Conservation (phyloP, 2,888 invertebrate species). For the Coenonympha arcania region DNA sequence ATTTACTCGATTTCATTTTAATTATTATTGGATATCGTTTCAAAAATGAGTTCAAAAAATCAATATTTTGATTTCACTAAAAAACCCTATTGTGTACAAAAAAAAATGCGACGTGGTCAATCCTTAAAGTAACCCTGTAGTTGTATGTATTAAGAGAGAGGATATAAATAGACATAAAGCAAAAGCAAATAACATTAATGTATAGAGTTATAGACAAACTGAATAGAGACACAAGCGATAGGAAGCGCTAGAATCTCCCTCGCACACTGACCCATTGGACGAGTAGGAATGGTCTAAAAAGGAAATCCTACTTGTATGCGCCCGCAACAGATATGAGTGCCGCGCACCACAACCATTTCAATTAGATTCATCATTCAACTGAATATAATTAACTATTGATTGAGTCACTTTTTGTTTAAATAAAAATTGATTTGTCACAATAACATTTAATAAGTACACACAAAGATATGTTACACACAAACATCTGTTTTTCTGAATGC, state of each 20-base stretch:
- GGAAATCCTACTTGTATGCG: conserved; percentile 74
- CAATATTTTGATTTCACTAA: too few relatives aligned
- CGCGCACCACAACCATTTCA: conserved; percentile 46
- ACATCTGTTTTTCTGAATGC: too few relatives aligned
- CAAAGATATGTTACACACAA: too few relatives aligned
- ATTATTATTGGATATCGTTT: too few relatives aligned
- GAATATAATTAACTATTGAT: conserved; percentile 28
- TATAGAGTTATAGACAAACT: not conserved
- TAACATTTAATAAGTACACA: too few relatives aligned
- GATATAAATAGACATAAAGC: not conserved
- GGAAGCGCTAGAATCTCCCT: conserved; percentile 31
- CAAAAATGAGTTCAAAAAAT: too few relatives aligned
- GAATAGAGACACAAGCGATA: conserved; percentile 13
- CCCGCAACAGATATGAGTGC: conserved; percentile 55
- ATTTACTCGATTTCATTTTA: too few relatives aligned
- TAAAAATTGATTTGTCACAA: not conserved
- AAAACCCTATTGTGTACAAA: too few relatives aligned
- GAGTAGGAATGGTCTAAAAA: conserved; percentile 61
- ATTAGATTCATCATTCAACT: conserved; percentile 31
- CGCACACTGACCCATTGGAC: conserved; percentile 69
- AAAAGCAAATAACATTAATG: not conserved
- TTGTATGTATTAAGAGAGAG: too few relatives aligned
- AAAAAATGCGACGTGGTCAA: too few relatives aligned
- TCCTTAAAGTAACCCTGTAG: too few relatives aligned
- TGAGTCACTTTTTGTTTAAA: not conserved